Evolutionary conservation across 2,797 vertebrate genomes (phyloP), one percentile per base, ranked within the genome.

Genomic region (Epinephelus coioides): DNA sequence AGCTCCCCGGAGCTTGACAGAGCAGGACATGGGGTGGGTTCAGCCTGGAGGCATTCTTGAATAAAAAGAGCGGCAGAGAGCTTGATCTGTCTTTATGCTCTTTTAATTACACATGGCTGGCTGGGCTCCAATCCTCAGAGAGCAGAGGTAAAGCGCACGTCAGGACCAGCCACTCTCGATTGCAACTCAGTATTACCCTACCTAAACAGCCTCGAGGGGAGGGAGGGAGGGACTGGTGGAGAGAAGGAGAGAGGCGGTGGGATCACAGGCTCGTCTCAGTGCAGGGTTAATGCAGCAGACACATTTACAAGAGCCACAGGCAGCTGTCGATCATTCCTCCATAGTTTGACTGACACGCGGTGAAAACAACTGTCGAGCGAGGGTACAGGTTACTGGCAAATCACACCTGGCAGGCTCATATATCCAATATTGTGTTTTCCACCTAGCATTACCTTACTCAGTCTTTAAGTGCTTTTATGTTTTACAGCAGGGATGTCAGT

Each of bases 51-150:
- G 80, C 86, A 9, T 64, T 73, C 76, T 74, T 64, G 81, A 84
- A 80, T 59, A 83, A 83, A 91, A 72, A 82, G 84, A 70, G 87
- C 71, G 40, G 73, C 82, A n/a, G 82, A 83, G 87, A 83, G 89
- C 86, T 90, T 91, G 91, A 94, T 93, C 91, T 88, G 83, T 89
- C 87, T 94, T 92, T 89, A 92, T 92, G 77, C 57, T 12, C 89
- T 92, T 94, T 94, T 94, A 94, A 94, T 95, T 94, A 94, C 92
- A 82, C 82, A 77, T 44, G 86, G 86, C 83, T 91, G 91, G 88
- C 88, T 86, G 88, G 82, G 59, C 89, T 89, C 83, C 86, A 87
- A 63, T 88, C 90, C 88, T 88, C 75, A 25, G 91, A 84, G 90
- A 88, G 75, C 53, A 4, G 55, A 87, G 86, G 85, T 81, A 73